Conservation (phyloP, 92 coral and sea anemone genomes). For the Actinostola sp. region DNA sequence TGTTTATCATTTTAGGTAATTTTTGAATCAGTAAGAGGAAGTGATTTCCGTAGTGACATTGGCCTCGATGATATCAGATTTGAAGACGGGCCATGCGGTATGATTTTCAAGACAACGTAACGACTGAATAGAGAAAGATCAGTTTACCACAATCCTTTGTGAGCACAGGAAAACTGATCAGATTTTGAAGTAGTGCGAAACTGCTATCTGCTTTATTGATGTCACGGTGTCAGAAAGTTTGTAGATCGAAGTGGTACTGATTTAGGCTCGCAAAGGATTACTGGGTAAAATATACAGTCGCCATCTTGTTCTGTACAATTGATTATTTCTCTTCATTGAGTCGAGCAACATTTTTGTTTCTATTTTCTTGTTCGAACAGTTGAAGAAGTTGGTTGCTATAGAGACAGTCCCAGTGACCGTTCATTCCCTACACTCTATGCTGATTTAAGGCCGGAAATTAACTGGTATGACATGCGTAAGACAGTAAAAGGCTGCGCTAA, state of each 20-base stretch:
- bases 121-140: too few species aligned
- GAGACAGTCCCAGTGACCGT: slow-evolving; percentile 39
- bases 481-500: slow-evolving; percentile 70
- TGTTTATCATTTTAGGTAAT: slow-evolving; percentile 41
- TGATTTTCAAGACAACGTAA: neutral
- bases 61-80: slow-evolving; percentile 83
- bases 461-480: slow-evolving; percentile 82
- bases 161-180: too few species aligned
- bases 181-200: too few species aligned
- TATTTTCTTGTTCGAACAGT: slow-evolving; percentile 35
- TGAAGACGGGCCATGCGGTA: slow-evolving; percentile 77
- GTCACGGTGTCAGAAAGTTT: too few species aligned
- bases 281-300: too few species aligned
- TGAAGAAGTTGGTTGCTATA: slow-evolving; percentile 81
- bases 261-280: too few species aligned
- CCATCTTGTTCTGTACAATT: neutral
- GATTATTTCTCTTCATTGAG: neutral
- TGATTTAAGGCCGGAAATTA: slow-evolving; percentile 63
- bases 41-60: slow-evolving; percentile 69
- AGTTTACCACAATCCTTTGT: too few species aligned
- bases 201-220: too few species aligned
- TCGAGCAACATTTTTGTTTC: neutral
- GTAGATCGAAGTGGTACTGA: too few species aligned
- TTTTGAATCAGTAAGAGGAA: slow-evolving; percentile 82
- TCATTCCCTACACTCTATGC: slow-evolving; percentile 46